These are phyloP conservation scores for Rhizoglyphus robini DNA, from an alignment of 1,140 invertebrate genomes.

Conservation along the genomic window DNA sequence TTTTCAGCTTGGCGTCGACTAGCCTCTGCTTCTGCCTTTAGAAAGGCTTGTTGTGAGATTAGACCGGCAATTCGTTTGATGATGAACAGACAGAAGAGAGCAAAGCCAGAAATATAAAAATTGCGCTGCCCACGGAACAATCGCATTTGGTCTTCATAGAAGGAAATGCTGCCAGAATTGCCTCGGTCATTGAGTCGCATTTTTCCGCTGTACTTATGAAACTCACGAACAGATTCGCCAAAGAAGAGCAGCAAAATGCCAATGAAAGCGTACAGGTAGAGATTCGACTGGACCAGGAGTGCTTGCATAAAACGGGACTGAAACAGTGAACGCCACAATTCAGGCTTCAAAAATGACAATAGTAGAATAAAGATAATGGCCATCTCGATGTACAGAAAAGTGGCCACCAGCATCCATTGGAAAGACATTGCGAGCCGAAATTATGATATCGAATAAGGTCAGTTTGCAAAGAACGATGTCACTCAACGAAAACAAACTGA, in stretches of 20 bases:
- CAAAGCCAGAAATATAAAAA: slow-evolving; percentile 94
- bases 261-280: slow-evolving; percentile 74
- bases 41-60: slow-evolving; percentile 61
- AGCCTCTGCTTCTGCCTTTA: slow-evolving; percentile 70
- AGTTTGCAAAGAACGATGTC: too few relatives aligned
- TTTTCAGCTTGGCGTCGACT: slow-evolving; percentile 78
- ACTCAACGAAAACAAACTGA: too few relatives aligned
- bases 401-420: slow-evolving; percentile 86
- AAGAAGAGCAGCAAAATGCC: slow-evolving; percentile 63
- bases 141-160: slow-evolving; percentile 80
- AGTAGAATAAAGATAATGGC: slow-evolving; percentile 66
- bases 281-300: slow-evolving; percentile 60
- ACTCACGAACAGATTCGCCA: slow-evolving; percentile 82
- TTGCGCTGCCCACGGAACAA: slow-evolving; percentile 95
- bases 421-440: too few relatives aligned
- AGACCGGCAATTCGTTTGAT: slow-evolving; percentile 67
- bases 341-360: slow-evolving; percentile 66
- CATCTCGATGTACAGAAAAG: slow-evolving; percentile 79
- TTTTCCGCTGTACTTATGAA: slow-evolving; percentile 70
- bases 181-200: slow-evolving; percentile 39
- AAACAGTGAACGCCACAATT: slow-evolving; percentile 80
- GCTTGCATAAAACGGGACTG: slow-evolving; percentile 73
- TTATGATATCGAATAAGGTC: too few relatives aligned
- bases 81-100: slow-evolving; percentile 55
- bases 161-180: slow-evolving; percentile 63